A percentile compares a stretch with the other conserved stretches of the same genome.
phyloP scores from a whole-genome alignment of 2,888 invertebrate species.

The Bugulina stolonifera region DNA sequence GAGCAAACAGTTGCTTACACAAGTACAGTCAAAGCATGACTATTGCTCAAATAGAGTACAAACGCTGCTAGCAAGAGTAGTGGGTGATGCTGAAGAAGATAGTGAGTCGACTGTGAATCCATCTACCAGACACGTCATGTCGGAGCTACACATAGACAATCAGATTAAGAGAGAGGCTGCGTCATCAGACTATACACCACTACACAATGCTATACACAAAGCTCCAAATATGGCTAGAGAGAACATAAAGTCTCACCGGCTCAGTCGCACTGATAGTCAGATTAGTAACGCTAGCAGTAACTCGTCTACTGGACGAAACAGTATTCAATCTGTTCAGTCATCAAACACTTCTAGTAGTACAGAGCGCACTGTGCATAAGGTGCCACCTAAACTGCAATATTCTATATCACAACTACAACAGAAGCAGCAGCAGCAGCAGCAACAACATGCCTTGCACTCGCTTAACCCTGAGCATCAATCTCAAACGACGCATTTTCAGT shows the following conservation, averaged over 20 bases:
- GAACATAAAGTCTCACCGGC: neutral
- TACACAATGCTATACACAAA: conserved; percentile 14
- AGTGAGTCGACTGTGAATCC: neutral
- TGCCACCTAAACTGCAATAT: neutral
- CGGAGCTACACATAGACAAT: conserved; percentile 18
- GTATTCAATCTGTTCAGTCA: neutral
- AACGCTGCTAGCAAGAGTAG: neutral
- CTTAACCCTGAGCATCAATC: neutral
- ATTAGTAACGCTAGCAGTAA: neutral
- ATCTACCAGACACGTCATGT: neutral
- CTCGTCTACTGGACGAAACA: neutral
- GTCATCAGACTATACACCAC: conserved; percentile 6
- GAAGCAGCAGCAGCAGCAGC: conserved; percentile 9
- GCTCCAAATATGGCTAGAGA: neutral
- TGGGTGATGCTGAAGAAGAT: neutral
- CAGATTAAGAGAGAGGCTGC: conserved; percentile 10
- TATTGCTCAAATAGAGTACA: conserved; percentile 17
- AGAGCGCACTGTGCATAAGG: neutral
- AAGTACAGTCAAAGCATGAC: conserved; percentile 6
- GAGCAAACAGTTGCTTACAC: neutral
- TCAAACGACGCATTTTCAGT: no score
- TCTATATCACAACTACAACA: conserved; percentile 16
- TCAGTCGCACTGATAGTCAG: conserved; percentile 4
- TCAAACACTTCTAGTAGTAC: neutral
- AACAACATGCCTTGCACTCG: neutral